Percentiles rank a stretch among this genome's conserved stretches.
Conservation (phyloP, 2,113 vertebrate genomes). For the Vombatus ursinus region DNA sequence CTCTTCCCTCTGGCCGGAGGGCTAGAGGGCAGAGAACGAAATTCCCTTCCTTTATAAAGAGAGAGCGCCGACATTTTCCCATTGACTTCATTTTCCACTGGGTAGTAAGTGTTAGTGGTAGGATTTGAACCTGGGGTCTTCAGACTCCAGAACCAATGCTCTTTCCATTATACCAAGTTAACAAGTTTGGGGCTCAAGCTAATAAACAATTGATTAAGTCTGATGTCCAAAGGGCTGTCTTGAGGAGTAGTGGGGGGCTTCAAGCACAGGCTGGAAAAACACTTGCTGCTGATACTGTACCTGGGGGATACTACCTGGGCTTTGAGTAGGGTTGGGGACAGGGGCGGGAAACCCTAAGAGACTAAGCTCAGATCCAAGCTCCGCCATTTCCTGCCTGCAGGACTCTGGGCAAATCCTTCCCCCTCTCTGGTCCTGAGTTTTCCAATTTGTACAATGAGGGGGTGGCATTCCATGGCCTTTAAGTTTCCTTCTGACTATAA, state of each 20-base stretch:
- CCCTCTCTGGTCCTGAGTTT: not conserved
- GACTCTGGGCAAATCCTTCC: not conserved
- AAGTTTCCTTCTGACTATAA: not conserved
- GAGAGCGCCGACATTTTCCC: not conserved
- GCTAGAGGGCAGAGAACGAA: not conserved
- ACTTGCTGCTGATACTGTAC: not conserved
- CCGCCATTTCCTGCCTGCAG: fast-evolving
- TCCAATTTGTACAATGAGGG: not conserved
- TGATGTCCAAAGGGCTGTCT: not conserved
- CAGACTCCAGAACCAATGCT: not conserved
- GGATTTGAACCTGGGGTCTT: too few species aligned
- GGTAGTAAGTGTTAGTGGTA: not conserved
- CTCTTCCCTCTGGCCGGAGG: not conserved
- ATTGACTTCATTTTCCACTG: not conserved
- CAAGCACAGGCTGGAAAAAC: not conserved
- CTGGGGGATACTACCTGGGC: not conserved
- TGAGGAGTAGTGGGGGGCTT: not conserved
- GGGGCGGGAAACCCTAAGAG: not conserved
- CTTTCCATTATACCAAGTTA: not conserved
- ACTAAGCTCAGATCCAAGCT: not conserved
- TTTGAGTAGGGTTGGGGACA: fast-evolving
- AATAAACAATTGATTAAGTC: not conserved
- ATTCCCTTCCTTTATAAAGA: not conserved
- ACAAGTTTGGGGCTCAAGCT: not conserved
- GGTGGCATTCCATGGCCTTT: not conserved